These are phyloP conservation scores for Tetraodon nigroviridis DNA, from an alignment of 2,113 vertebrate genomes.

Conservation along the genomic window DNA sequence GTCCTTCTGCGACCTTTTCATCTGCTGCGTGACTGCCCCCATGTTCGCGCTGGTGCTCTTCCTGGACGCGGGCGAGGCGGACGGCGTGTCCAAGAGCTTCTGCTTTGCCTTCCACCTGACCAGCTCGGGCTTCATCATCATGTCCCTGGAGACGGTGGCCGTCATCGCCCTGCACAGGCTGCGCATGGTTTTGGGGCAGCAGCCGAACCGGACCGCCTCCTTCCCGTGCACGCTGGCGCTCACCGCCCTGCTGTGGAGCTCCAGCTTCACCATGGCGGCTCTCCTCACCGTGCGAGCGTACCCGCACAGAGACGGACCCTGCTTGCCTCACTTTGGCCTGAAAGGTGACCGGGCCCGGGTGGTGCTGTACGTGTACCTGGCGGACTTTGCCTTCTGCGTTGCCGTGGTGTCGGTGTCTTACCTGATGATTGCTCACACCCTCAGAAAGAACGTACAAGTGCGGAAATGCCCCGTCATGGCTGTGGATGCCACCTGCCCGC, in stretches of 20 bases:
- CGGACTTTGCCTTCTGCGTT: constrained; percentile 90
- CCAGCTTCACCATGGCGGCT: constrained; percentile 89
- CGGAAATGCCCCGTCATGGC: constrained; percentile 80
- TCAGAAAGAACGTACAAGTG: constrained; percentile 84
- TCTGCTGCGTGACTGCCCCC: constrained; percentile 88
- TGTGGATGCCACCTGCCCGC: constrained; percentile 74
- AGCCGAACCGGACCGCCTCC: constrained; percentile 81
- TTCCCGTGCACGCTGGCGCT: constrained; percentile 86
- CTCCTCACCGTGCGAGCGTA: constrained; percentile 82
- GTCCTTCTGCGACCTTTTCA: constrained; percentile 94
- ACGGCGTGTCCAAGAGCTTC: constrained; percentile 80
- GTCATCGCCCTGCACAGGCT: constrained; percentile 92
- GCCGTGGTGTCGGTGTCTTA: constrained; percentile 88
- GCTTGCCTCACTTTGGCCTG: constrained; percentile 86
- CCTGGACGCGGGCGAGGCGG: constrained; percentile 72
- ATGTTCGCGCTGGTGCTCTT: constrained; percentile 90
- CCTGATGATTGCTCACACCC: constrained; percentile 86
- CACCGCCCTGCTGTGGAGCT: constrained; percentile 85
- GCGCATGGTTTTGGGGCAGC: constrained; percentile 90
- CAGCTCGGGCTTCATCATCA: constrained; percentile 90
- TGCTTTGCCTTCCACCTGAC: constrained; percentile 94
- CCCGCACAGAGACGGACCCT: constrained; percentile 79
- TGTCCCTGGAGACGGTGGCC: constrained; percentile 94
- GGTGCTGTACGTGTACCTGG: constrained; percentile 85
- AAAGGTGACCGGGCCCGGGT: constrained; percentile 73